Conservation (phyloP, 2,888 invertebrate genomes). For the Drosophila trichaetosa region DNA sequence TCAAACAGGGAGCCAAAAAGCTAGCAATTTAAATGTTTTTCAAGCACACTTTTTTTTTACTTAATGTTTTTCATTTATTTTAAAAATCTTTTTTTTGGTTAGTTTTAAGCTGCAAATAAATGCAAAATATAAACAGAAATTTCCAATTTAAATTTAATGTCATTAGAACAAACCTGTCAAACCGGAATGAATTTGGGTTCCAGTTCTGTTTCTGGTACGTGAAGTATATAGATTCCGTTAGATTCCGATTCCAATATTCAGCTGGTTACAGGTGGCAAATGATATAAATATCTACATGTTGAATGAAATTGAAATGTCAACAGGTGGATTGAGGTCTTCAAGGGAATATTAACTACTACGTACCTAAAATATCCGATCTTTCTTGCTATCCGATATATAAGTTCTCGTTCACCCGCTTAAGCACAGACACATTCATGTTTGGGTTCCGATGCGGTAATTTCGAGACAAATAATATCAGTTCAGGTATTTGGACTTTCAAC, state of each 20-base stretch:
- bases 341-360: not conserved
- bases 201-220: not conserved
- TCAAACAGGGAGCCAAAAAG: slow-evolving; percentile 63
- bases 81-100: slow-evolving; percentile 36
- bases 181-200: not conserved
- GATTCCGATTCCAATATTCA: not conserved
- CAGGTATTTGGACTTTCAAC: not conserved
- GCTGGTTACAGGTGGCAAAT: not conserved
- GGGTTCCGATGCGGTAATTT: not conserved
- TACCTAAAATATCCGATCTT: not conserved
- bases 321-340: not conserved
- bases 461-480: not conserved
- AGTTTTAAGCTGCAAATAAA: slow-evolving; percentile 42
- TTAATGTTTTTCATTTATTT: slow-evolving; percentile 4
- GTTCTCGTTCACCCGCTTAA: not conserved
- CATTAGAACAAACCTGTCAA: not conserved
- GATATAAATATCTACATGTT: not conserved
- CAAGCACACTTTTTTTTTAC: slow-evolving; percentile 39
- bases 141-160: slow-evolving; percentile 46
- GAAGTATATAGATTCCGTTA: not conserved
- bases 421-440: not conserved
- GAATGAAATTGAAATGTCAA: not conserved
- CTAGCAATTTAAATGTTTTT: slow-evolving; percentile 33
- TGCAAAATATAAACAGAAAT: slow-evolving; percentile 49
- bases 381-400: not conserved